Conservation (phyloP, 2,888 invertebrate genomes). For the Hydraecia micacea region DNA sequence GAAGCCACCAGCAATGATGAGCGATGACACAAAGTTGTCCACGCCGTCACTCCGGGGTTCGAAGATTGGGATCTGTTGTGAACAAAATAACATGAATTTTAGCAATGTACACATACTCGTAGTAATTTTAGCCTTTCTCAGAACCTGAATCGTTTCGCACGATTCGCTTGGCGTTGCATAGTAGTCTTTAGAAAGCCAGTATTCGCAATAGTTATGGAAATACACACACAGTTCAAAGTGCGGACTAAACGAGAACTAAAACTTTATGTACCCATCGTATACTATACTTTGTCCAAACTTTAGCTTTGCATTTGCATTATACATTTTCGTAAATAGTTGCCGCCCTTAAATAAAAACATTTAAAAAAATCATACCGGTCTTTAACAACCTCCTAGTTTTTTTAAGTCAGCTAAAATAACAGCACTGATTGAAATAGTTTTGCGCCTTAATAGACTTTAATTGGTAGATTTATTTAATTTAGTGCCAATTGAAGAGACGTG, state of each 20-base stretch:
- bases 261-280: too few species aligned
- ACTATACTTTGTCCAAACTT: too few species aligned
- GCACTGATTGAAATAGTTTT: slow-evolving; percentile 16
- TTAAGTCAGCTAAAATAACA: background rate
- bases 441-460: slow-evolving; percentile 17
- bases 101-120: background rate
- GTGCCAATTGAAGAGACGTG: slow-evolving; percentile 18
- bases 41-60: slow-evolving; percentile 98
- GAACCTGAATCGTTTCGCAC: background rate
- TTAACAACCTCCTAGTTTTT: background rate
- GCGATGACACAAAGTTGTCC: slow-evolving; percentile 97
- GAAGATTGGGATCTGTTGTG: slow-evolving; percentile 96
- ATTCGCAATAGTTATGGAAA: background rate
- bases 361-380: background rate
- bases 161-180: background rate
- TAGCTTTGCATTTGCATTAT: too few species aligned
- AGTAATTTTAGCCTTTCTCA: background rate
- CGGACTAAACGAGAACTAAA: too few species aligned
- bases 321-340: too few species aligned
- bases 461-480: slow-evolving; percentile 20
- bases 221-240: background rate
- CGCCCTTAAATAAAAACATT: too few species aligned
- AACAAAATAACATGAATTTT: background rate
- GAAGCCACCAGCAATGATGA: slow-evolving; percentile 96
- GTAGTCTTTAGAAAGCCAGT: background rate